Base-by-base conservation (phyloP, 1,140 invertebrate species). In the Drosophila mauritiana region DNA sequence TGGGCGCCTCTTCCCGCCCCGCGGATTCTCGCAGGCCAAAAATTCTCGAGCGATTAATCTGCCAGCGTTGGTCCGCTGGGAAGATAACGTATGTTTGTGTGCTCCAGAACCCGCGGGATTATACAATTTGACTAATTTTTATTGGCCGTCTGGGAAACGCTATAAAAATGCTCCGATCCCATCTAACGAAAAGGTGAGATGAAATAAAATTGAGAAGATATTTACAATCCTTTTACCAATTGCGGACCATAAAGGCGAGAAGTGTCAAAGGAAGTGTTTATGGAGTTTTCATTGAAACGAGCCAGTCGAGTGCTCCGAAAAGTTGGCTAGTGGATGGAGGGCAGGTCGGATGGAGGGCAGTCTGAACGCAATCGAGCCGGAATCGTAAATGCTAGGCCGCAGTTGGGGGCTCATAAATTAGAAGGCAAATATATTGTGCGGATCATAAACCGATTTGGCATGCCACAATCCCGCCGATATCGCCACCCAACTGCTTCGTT, bases 41-140 rank as follows among this genome's bases (percentile, higher is more conserved):
- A 65, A 76, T 75, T 75, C 73, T 67, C 59, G 27, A 40, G 53
- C 62, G 46, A 52, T 65, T 75, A 75, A 67, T 57, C 53, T 75
- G 17, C 37, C 36, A 55, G 40, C 46, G 70, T 64, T 58, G 63
- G 69, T 39, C 34, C 12, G 7, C 34, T 5, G 42, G 51, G 10
- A 17, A 56, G 67, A 70, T 70, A 70, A 70, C 45, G 31, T 69
- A 34, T 48, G 42, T 48, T 8, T 15, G 48, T 46, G n/a, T 27
- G 31, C 48, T 36, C 4, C 22, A 7, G 13, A 69, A 39, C 36
- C 31, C 34, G 12, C 15, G 17, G 42, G 68, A 72, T 70, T 72
- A 70, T 56, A 70, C 20, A 70, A 15, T 68, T 70, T 56, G 51
- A 57, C 20, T 49, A 42, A 56, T 56, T 56, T 57, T 72, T 72